Base-by-base conservation (phyloP, 2,113 vertebrate genomes). In the Chaetops frenatus region DNA sequence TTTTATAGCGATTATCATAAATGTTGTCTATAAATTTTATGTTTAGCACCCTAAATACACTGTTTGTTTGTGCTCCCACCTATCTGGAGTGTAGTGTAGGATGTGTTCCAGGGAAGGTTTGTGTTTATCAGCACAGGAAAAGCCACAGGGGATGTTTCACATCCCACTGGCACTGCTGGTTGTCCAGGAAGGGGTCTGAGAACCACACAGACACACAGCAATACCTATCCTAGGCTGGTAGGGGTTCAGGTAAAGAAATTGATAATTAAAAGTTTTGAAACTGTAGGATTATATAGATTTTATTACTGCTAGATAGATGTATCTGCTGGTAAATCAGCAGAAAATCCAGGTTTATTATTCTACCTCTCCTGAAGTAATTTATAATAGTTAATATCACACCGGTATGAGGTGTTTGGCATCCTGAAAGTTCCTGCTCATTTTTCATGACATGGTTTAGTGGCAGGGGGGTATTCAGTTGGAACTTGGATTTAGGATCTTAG, bases 111-210 rank as follows among this genome's bases (percentile, higher is more conserved):
- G 64, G 48, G 47, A 56, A 72, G n/a, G 53, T 44, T 78, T 9
- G 62, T 48, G 33, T 66, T 66, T 27, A 7, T 11, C 29, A 22
- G 12, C 13, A 2, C 10, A 7, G 35, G 45, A 42, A 9, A 11
- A 38, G 66, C 40, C 23, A 3, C 18, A 5, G 5, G 53, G 21
- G 18, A 9, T 13, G 11, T 64, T 40, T 5, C 5, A 11, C 50
- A 38, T 28, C 69, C 25, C 24, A 0, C n/a, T 35, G 67, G 2
- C 33, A 2, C 69, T 28, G 65, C 3, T 22, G 18, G 19, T 5
- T 54, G 1, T 4, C 8, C 6, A 2, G 54, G 12, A 53, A 48
- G 22, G 51, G 44, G 5, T 6, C 0, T 27, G 38, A n/a, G 16
- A 78, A 20, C 58, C 36, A 38, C n/a, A 5, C 16, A 76, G 18